Evolutionary conservation across 1,140 invertebrate genomes (phyloP).

Genomic region (Drosophila subpulchrella): DNA sequence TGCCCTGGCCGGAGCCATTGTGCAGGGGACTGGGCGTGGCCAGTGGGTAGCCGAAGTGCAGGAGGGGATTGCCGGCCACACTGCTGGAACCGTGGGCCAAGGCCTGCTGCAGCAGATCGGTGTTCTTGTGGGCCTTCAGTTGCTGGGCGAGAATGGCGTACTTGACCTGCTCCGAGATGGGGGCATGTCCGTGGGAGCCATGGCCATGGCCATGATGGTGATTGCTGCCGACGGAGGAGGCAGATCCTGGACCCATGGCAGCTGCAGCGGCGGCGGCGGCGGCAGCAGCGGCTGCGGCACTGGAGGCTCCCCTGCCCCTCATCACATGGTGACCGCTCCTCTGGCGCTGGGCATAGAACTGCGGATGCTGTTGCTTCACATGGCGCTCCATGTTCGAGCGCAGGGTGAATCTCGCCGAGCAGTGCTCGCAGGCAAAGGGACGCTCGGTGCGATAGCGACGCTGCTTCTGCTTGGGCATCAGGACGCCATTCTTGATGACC

Average conservation of each 20-base stretch:
- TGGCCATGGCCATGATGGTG: constrained; percentile 43
- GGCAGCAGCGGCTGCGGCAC: constrained; percentile 43
- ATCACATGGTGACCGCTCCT: constrained; percentile 82
- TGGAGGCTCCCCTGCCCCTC: constrained; percentile 79
- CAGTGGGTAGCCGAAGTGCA: constrained; percentile 52
- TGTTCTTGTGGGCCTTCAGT: constrained; percentile 86
- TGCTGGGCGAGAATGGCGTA: constrained; percentile 92
- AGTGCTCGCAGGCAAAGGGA: constrained; percentile 95
- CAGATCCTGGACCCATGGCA: constrained; percentile 31
- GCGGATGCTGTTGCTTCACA: constrained; percentile 96
- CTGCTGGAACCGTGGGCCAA: constrained; percentile 79
- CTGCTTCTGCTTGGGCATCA: constrained; percentile 96
- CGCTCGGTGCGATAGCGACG: constrained; percentile 95
- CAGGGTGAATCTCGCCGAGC: constrained; percentile 94
- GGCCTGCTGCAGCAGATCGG: constrained; percentile 83
- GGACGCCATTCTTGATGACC: constrained; percentile 94
- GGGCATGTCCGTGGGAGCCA: constrained; percentile 64
- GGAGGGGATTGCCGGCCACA: constrained; percentile 53
- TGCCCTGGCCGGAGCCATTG: constrained; percentile 16
- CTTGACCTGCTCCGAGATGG: constrained; percentile 90
- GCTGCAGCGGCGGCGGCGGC: constrained; percentile 54
- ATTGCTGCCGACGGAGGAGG: not conserved
- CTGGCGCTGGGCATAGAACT: constrained; percentile 92
- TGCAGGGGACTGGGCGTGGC: not conserved
- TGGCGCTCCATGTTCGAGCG: constrained; percentile 97